Conservation (phyloP, 1,140 invertebrate genomes). For the Zaprionus vittiger region DNA sequence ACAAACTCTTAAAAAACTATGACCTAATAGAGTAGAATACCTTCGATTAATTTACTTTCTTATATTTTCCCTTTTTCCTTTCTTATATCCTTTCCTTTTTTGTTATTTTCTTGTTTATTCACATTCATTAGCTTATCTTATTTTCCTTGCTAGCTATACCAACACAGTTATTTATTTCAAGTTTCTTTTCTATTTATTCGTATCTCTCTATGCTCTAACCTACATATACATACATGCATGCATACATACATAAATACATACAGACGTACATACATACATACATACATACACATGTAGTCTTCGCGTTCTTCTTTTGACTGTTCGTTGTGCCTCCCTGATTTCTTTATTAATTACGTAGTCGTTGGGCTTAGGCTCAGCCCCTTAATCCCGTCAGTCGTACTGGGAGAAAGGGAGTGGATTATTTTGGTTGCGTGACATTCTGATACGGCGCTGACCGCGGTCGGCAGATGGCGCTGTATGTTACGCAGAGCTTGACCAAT, state of each 20-base stretch:
- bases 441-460: conserved; percentile 6
- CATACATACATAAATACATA: background rate
- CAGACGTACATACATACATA: background rate
- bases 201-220: background rate
- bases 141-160: background rate
- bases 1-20: too few species aligned
- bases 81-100: background rate
- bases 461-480: background rate
- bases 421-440: conserved; percentile 33
- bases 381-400: conserved; percentile 17
- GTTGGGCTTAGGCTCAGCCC: conserved; percentile 12
- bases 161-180: conserved; percentile 20
- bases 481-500: background rate
- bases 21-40: background rate
- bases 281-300: background rate
- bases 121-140: background rate
- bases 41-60: background rate
- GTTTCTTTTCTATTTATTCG: conserved; percentile 15
- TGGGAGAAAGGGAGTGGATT: background rate
- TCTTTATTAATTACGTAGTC: conserved; percentile 34
- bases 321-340: background rate
- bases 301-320: background rate
- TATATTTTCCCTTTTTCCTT: background rate
- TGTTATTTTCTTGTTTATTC: background rate
- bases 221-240: background rate